These are phyloP conservation scores for Drosophila mayaguana DNA, from an alignment of 2,888 invertebrate species.

Conservation along the genomic window DNA sequence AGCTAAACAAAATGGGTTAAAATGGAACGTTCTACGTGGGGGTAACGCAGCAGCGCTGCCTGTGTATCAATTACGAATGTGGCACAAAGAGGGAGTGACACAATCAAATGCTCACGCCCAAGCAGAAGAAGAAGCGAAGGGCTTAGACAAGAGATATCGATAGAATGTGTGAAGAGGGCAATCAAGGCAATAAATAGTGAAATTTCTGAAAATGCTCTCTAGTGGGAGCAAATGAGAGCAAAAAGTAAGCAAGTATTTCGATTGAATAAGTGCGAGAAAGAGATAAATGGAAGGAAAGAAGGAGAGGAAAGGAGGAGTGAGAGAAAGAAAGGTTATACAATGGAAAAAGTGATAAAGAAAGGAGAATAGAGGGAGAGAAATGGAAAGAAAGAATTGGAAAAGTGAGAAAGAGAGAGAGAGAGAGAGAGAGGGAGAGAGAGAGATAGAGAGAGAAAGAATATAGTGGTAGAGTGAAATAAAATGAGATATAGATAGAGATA, in stretches of 20 bases:
- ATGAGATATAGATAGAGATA: too few species aligned
- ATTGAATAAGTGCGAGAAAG: background rate
- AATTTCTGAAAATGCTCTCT: background rate
- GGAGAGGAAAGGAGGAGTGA: background rate
- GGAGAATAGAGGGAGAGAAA: background rate
- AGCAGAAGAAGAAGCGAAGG: background rate
- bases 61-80: slow-evolving; percentile 5
- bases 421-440: background rate
- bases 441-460: background rate
- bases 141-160: background rate
- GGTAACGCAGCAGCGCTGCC: background rate
- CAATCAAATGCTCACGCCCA: background rate
- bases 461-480: too few species aligned
- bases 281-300: background rate
- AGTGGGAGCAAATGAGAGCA: too few species aligned
- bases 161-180: background rate
- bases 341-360: too few species aligned
- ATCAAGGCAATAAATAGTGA: background rate
- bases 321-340: background rate
- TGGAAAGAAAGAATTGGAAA: too few species aligned
- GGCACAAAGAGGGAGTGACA: background rate
- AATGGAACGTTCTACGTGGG: background rate
- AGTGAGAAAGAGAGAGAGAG: background rate
- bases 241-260: too few species aligned
- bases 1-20: background rate